Percentiles rank a stretch among this genome's conserved stretches.
phyloP scores from a whole-genome alignment of 2,888 invertebrate genomes.

The Oscheius sp. region DNA sequence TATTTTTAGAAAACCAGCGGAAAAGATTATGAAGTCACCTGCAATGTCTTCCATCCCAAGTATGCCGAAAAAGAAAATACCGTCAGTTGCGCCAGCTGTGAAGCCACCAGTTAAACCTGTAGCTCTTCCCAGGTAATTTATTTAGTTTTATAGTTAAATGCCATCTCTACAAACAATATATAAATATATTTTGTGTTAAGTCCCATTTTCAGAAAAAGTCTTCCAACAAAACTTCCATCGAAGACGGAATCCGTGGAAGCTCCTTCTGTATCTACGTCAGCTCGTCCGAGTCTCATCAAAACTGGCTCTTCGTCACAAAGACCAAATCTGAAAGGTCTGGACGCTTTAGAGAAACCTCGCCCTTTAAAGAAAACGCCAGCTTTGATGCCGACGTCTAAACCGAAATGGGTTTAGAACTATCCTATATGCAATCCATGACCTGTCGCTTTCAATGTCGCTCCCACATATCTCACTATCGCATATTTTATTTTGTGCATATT shows the following conservation, averaged over 20 bases:
- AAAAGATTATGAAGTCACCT: not conserved
- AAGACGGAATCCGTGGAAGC: conserved; percentile 4
- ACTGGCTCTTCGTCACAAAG: conserved; percentile 26
- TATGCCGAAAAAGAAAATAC: not conserved
- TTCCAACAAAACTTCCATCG: not conserved
- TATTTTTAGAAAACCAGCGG: not conserved
- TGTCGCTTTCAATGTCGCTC: conserved; percentile 10
- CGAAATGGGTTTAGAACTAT: conserved; percentile 32
- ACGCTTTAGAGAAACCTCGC: conserved; percentile 29
- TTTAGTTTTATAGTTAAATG: not conserved
- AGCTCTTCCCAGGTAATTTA: conserved; percentile 5
- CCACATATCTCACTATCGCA: conserved; percentile 16
- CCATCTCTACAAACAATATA: too few relatives aligned
- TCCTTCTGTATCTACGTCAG: conserved; percentile 31
- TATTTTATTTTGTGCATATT: conserved; percentile 1
- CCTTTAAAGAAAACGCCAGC: conserved; percentile 31
- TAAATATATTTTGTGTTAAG: too few relatives aligned
- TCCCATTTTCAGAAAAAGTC: conserved; percentile 3
- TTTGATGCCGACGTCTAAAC: conserved; percentile 10
- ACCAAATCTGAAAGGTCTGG: conserved; percentile 18
- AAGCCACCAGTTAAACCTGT: conserved; percentile 5
- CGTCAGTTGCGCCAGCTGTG: not conserved
- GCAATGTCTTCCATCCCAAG: too few relatives aligned
- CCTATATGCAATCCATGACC: not conserved
- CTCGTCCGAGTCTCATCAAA: conserved; percentile 36